Evolutionary conservation across 1,140 invertebrate species (phyloP), one percentile per base, ranked within the genome.

Genomic region (Oedothorax gibbosus): DNA sequence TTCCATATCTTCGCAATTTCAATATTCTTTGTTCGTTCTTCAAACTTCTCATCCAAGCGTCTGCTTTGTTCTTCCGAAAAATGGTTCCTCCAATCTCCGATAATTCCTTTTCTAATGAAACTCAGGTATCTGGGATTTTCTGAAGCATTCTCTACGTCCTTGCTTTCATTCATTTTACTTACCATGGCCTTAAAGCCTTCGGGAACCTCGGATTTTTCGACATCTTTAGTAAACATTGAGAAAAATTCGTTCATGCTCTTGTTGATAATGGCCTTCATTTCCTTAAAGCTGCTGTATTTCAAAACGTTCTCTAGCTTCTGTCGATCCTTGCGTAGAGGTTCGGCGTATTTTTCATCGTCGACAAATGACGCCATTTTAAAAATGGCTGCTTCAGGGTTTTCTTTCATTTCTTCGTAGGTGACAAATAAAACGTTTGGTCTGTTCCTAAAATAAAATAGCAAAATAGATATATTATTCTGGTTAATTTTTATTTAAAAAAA

Each of bases 61-160:
- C 89, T 78, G 91, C 90, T 54, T 85, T 91, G 90, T 14, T 88
- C 86, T 20, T 89, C 88, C 18, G 89, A 90, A 81, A 92, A 90
- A 84, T 90, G 88, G 62, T 88, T 89, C 79, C 89, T 90, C 91
- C 91, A 91, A 87, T 92, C 91, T 15, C 91, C 91, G 35, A 91
- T 89, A 49, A 87, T 85, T 10, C 90, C 91, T 86, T 77, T 77
- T 64, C 75, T 5, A 12, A 77, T 8, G 7, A 64, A 91, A 35
- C 35, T 35, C 35, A 35, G 5, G 1, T 1, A 35, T 54, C 20
- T 18, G 69, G 7, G 2, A 51, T 71, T 7, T 7, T 15, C 15
- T 15, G 9, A n/a, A 71, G 7, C 8, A 18, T 53, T 0, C 54
- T 53, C 6, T 71, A 53, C 69, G 50, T 54, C 6, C 5, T 35